Conservation (phyloP, 64 coral and sea anemone genomes). For the Porites lutea region DNA sequence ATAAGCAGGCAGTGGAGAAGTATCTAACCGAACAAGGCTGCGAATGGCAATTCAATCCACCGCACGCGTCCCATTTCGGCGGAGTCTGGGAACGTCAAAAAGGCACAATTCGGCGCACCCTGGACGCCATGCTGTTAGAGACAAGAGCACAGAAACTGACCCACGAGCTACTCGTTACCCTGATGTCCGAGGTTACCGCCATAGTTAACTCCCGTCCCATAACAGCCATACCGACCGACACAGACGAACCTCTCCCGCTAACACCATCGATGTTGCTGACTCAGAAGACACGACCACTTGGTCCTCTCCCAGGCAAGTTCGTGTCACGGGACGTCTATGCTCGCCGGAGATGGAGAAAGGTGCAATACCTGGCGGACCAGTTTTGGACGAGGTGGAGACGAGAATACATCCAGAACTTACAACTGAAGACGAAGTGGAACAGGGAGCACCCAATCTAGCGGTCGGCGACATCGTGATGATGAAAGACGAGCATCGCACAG, state of each 20-base stretch:
- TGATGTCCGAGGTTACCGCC: neutral
- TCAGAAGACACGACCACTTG: neutral
- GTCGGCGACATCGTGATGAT: neutral
- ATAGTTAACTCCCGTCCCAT: slow-evolving; percentile 16
- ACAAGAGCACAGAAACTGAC: neutral
- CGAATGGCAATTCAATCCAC: neutral
- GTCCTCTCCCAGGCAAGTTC: neutral
- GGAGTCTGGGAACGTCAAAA: neutral
- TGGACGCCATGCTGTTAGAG: slow-evolving; percentile 7
- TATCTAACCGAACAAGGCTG: no score
- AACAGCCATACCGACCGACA: slow-evolving; percentile 2
- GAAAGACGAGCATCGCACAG: slow-evolving; percentile 5
- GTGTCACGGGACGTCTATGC: neutral
- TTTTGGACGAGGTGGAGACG: slow-evolving; percentile 12
- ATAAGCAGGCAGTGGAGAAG: no score
- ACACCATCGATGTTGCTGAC: neutral
- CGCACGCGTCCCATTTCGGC: slow-evolving; percentile 12
- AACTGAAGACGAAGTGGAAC: slow-evolving; percentile 2
- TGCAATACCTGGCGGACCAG: slow-evolving; percentile 14
- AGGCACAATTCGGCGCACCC: neutral
- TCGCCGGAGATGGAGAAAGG: neutral
- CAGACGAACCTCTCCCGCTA: neutral
- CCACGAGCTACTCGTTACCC: slow-evolving; percentile 1
- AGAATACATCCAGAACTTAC: slow-evolving; percentile 6
- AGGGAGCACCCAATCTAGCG: neutral